Evolutionary conservation across 2,797 vertebrate species (phyloP).

Genomic region (Spatula clypeata): DNA sequence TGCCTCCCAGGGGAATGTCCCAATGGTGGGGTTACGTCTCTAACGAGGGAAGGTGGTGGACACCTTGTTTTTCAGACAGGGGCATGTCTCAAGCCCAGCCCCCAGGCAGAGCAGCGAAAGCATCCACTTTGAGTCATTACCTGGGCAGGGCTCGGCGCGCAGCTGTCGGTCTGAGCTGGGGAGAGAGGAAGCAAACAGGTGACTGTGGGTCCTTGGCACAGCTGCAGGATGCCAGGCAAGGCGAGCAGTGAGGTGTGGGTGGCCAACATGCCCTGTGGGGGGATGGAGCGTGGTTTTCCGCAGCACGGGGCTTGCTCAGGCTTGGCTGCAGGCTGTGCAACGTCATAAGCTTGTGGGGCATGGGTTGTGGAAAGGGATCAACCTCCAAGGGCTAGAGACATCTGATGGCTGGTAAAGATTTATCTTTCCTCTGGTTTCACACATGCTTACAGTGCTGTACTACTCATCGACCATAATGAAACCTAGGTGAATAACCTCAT

Average conservation of each 20-base stretch:
- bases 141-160: background rate
- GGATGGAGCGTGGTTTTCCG: background rate
- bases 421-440: background rate
- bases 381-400: background rate
- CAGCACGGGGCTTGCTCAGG: background rate
- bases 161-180: conserved; percentile 16
- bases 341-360: background rate
- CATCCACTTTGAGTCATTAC: conserved; percentile 10
- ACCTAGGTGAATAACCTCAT: background rate
- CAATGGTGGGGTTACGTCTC: background rate
- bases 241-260: too few species aligned
- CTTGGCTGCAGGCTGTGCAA: background rate
- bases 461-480: background rate
- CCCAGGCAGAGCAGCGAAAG: background rate
- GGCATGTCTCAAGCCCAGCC: background rate
- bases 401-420: background rate
- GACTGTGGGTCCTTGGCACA: background rate
- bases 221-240: background rate
- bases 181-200: background rate
- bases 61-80: background rate
- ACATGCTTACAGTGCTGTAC: accelerated
- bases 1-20: background rate
- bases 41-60: accelerated
- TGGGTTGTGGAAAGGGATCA: background rate
- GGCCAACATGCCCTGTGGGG: too few species aligned